Evolutionary conservation across 2,888 invertebrate species (phyloP).

Genomic region (Anodontia alba): DNA sequence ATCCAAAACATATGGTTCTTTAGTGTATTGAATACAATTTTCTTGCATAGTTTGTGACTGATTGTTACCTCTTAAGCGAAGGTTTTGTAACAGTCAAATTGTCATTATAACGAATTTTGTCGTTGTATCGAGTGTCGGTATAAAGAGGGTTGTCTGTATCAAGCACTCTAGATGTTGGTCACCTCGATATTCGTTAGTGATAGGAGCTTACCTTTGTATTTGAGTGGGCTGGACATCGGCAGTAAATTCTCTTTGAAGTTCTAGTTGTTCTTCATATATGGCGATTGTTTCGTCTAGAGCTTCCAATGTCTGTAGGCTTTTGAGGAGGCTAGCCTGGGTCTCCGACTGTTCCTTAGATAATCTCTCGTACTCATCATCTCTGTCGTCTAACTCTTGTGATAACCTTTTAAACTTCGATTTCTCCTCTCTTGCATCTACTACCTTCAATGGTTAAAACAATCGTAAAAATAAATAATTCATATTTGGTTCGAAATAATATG

Average conservation of each 20-base stretch:
- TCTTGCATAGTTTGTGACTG: no score
- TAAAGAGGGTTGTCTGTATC: no score
- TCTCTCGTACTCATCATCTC: constrained; percentile 90
- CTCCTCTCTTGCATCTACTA: constrained; percentile 85
- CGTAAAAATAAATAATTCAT: background rate
- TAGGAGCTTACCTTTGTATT: constrained; percentile 87
- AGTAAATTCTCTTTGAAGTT: constrained; percentile 90
- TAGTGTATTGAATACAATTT: no score
- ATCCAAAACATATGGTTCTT: no score
- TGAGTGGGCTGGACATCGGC: constrained; percentile 93
- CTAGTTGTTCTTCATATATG: constrained; percentile 95
- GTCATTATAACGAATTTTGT: no score
- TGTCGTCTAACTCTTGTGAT: constrained; percentile 87
- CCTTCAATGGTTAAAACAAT: constrained; percentile 1
- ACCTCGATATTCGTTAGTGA: no score
- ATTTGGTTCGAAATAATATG: background rate
- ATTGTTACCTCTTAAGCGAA: no score
- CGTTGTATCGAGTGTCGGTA: no score
- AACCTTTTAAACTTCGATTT: constrained; percentile 90
- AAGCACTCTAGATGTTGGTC: no score
- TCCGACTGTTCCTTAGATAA: constrained; percentile 91
- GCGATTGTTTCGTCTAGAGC: constrained; percentile 94
- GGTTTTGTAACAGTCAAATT: no score
- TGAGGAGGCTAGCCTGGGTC: constrained; percentile 90
- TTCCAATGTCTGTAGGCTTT: constrained; percentile 93